Evolutionary conservation across 2,888 invertebrate species (phyloP).

Genomic region (Meandrusa payeni): DNA sequence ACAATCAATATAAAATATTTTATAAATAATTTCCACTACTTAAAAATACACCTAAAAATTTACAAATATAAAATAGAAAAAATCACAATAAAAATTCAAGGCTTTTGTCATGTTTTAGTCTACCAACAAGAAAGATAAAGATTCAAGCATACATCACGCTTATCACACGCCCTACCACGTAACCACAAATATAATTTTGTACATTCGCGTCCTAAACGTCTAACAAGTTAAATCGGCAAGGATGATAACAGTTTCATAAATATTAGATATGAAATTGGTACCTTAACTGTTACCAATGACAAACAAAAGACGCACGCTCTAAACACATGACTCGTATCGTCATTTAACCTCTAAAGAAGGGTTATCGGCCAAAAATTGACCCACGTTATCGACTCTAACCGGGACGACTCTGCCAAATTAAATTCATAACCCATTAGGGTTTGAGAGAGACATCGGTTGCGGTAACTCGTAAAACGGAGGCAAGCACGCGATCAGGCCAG

Average conservation of each 20-base stretch:
- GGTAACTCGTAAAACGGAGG: slow-evolving; percentile 53
- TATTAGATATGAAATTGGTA: neutral
- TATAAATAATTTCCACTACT: too few relatives aligned
- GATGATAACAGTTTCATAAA: too few relatives aligned
- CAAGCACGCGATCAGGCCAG: slow-evolving; percentile 57
- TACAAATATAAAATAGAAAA: too few relatives aligned
- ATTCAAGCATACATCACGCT: slow-evolving; percentile 10
- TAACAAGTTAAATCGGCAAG: slow-evolving; percentile 5
- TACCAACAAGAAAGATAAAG: slow-evolving; percentile 10
- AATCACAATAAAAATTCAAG: slow-evolving; percentile 14
- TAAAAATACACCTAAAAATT: too few relatives aligned
- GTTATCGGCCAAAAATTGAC: slow-evolving; percentile 56
- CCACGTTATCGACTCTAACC: slow-evolving; percentile 50
- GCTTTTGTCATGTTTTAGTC: slow-evolving; percentile 1
- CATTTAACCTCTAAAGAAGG: slow-evolving; percentile 46
- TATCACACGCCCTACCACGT: slow-evolving; percentile 9
- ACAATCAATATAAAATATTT: too few relatives aligned
- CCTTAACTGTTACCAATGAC: neutral
- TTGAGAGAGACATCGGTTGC: slow-evolving; percentile 63
- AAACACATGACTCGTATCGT: slow-evolving; percentile 41
- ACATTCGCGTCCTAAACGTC: neutral
- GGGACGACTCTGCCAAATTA: slow-evolving; percentile 61
- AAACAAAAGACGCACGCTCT: slow-evolving; percentile 31
- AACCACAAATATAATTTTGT: slow-evolving; percentile 1
- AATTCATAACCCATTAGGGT: slow-evolving; percentile 55